phyloP scores from a whole-genome alignment of 1,140 invertebrate species.

The Nymphalis io region DNA sequence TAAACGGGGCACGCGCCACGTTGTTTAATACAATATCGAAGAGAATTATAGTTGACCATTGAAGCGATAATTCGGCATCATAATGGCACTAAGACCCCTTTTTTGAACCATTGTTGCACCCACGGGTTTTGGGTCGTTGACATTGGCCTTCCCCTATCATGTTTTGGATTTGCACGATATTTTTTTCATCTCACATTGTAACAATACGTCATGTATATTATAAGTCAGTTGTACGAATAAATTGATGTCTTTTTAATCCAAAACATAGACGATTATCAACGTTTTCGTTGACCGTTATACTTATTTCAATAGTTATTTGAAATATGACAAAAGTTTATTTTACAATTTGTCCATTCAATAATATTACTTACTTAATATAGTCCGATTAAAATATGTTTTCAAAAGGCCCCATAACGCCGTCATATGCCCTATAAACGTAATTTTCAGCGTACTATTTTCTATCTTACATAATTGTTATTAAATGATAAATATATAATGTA shows the following conservation, averaged over 20 bases:
- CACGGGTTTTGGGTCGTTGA: constrained; percentile 72
- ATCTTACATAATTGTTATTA: background rate
- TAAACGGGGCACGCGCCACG: constrained; percentile 50
- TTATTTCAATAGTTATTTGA: constrained; percentile 7
- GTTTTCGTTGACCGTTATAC: constrained; percentile 20
- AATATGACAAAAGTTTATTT: background rate
- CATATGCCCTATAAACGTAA: too few relatives aligned
- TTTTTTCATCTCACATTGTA: constrained; percentile 59
- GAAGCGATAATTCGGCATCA: constrained; percentile 61
- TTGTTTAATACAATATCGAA: constrained; percentile 50
- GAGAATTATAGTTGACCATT: constrained; percentile 57
- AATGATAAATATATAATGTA: background rate
- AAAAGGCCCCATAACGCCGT: too few relatives aligned
- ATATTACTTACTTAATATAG: background rate
- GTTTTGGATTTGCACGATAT: constrained; percentile 66
- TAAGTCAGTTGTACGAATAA: constrained; percentile 47
- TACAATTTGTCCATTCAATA: background rate
- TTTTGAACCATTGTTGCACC: constrained; percentile 69
- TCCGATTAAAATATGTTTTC: too few relatives aligned
- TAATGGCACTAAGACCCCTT: constrained; percentile 69
- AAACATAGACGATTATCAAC: constrained; percentile 23
- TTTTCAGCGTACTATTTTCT: too few relatives aligned
- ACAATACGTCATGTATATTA: constrained; percentile 67
- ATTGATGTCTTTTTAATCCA: constrained; percentile 36
- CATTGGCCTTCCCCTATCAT: constrained; percentile 70